A percentile compares a stretch with the other conserved stretches of the same genome.
phyloP scores from a whole-genome alignment of 2,797 vertebrate genomes.

The Distichodus sexfasciatus region DNA sequence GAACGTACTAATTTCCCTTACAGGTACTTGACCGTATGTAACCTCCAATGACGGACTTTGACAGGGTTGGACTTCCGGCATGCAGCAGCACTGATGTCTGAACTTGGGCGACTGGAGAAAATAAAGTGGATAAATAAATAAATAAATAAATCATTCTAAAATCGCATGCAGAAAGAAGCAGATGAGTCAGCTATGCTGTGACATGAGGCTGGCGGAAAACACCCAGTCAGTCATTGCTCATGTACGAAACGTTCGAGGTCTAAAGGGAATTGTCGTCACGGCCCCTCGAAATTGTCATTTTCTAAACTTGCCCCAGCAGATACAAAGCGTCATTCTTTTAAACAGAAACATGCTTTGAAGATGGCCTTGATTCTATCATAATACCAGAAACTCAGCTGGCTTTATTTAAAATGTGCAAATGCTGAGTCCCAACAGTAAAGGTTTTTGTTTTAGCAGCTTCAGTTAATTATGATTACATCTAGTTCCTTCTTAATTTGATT shows the following conservation, averaged over 20 bases:
- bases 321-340: too few species aligned
- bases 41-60: conserved; percentile 98
- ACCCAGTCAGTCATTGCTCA: not conserved
- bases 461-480: too few species aligned
- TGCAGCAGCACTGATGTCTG: conserved; percentile 98
- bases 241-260: not conserved
- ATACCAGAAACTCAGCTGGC: too few species aligned
- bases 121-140: conserved; percentile 24
- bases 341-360: too few species aligned
- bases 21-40: conserved; percentile 96
- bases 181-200: not conserved
- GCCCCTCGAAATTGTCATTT: not conserved
- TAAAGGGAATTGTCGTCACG: not conserved
- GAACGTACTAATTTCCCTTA: conserved; percentile 68
- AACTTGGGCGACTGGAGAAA: conserved; percentile 92
- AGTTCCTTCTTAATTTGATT: too few species aligned
- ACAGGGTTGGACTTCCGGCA: conserved; percentile 98
- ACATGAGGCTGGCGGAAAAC: not conserved
- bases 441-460: too few species aligned
- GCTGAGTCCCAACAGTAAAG: too few species aligned
- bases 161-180: not conserved
- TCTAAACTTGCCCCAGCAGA: too few species aligned
- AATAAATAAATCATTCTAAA: not conserved
- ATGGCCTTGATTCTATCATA: too few species aligned
- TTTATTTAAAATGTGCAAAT: too few species aligned